Evolutionary conservation across 2,888 invertebrate genomes (phyloP).

Genomic region (Amphipoea lucens): DNA sequence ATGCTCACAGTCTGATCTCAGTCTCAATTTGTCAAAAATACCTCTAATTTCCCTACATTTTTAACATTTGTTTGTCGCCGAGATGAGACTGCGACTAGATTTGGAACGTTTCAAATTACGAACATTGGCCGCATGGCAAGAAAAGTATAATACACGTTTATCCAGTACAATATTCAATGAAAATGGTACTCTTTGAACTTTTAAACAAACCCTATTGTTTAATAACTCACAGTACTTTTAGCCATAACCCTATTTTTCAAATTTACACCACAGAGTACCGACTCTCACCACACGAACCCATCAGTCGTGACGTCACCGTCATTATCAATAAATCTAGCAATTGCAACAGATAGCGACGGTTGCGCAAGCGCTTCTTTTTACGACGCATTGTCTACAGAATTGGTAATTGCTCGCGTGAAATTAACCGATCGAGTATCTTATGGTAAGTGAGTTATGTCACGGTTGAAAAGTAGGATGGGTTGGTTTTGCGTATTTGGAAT

Average conservation of each 20-base stretch:
- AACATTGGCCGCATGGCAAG: not conserved
- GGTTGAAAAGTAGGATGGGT: not conserved
- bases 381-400: slow-evolving; percentile 63
- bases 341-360: slow-evolving; percentile 35
- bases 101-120: too few species aligned
- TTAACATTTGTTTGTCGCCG: too few species aligned
- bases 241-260: slow-evolving; percentile 1
- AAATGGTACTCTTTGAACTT: not conserved
- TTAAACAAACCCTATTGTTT: not conserved
- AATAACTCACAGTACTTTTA: not conserved
- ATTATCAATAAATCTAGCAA: slow-evolving; percentile 57
- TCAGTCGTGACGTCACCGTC: slow-evolving; percentile 47
- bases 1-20: too few species aligned
- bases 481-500: not conserved
- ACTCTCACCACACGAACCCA: slow-evolving; percentile 27
- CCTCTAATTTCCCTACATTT: too few species aligned
- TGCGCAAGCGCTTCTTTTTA: slow-evolving; percentile 56
- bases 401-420: slow-evolving; percentile 62
- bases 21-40: too few species aligned
- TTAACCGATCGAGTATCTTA: slow-evolving; percentile 40
- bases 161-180: not conserved
- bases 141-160: not conserved
- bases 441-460: slow-evolving; percentile 46
- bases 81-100: too few species aligned
- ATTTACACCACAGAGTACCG: not conserved